These are phyloP conservation scores for Sisor rabdophorus DNA, from an alignment of 2,113 vertebrate species.

Conservation along the genomic window DNA sequence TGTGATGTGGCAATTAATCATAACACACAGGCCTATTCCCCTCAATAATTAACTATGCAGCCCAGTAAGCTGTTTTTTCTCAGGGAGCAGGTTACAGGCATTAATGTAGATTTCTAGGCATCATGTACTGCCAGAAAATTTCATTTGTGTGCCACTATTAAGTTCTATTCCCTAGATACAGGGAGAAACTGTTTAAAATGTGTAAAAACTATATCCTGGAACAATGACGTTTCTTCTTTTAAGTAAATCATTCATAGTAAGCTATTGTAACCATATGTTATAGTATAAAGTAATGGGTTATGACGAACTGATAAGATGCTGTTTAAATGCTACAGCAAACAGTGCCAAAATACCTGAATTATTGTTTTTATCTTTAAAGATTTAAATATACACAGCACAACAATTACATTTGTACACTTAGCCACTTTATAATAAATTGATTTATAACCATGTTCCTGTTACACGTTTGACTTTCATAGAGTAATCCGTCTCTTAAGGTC, in stretches of 20 bases:
- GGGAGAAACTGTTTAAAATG: neutral
- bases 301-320: constrained; percentile 5
- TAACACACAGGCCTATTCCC: constrained; percentile 42
- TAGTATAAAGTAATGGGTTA: constrained; percentile 19
- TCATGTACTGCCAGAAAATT: constrained; percentile 13
- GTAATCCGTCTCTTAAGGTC: constrained; percentile 57
- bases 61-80: constrained; percentile 44
- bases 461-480: constrained; percentile 57
- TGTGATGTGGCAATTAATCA: constrained; percentile 68
- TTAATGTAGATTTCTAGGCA: constrained; percentile 27
- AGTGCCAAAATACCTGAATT: neutral
- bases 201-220: constrained; percentile 18
- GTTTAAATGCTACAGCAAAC: constrained; percentile 22
- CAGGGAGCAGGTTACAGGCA: constrained; percentile 38
- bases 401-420: constrained; percentile 22
- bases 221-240: constrained; percentile 16
- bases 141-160: constrained; percentile 3
- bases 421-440: constrained; percentile 57
- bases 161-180: neutral
- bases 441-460: constrained; percentile 54
- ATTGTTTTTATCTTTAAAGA: constrained; percentile 10
- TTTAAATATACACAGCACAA: constrained; percentile 14
- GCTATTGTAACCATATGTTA: constrained; percentile 32
- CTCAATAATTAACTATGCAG: constrained; percentile 66
- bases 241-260: constrained; percentile 29